A percentile compares a stretch with the other conserved stretches of the same genome.
phyloP scores from a whole-genome alignment of 30 jellyfish, hydroid and myxozoan species.

The Cassiopea xamachana region DNA sequence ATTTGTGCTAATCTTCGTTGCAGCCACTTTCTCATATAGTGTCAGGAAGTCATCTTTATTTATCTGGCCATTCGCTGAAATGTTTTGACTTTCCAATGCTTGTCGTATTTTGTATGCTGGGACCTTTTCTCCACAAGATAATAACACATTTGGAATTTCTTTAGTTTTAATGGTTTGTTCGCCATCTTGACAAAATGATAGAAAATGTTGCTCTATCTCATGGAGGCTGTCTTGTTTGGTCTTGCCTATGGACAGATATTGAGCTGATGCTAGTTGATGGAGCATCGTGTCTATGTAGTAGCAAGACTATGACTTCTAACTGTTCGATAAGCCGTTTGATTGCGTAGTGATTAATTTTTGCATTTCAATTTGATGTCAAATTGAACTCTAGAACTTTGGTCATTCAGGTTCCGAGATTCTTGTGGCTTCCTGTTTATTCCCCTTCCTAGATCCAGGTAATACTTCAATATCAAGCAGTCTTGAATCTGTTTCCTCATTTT shows the following conservation, averaged over 20 bases:
- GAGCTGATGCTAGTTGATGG: slow-evolving; percentile 1
- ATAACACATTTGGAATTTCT: slow-evolving; percentile 22
- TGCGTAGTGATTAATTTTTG: background rate
- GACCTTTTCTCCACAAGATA: slow-evolving; percentile 52
- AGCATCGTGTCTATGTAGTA: slow-evolving; percentile 16
- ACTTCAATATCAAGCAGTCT: too few species aligned
- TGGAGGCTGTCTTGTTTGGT: background rate
- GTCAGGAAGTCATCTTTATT: slow-evolving; percentile 31
- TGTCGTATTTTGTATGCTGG: slow-evolving; percentile 75
- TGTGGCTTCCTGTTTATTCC: slow-evolving; percentile 17
- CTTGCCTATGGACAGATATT: background rate
- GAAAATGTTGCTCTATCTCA: slow-evolving; percentile 25
- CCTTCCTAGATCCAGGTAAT: slow-evolving; percentile 19
- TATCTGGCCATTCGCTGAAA: slow-evolving; percentile 5
- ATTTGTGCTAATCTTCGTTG: background rate
- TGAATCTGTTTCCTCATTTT: too few species aligned
- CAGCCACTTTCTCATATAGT: slow-evolving; percentile 19
- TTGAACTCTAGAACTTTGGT: background rate
- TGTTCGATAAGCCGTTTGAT: background rate
- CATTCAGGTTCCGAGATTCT: background rate
- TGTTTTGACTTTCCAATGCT: slow-evolving; percentile 10
- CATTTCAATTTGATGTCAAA: slow-evolving; percentile 30
- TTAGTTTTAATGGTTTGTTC: slow-evolving; percentile 8
- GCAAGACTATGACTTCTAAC: background rate
- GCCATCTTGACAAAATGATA: slow-evolving; percentile 32